Base-by-base conservation (phyloP, 37 sponge, comb jelly and placozoan species). In the Geodia barretti region DNA sequence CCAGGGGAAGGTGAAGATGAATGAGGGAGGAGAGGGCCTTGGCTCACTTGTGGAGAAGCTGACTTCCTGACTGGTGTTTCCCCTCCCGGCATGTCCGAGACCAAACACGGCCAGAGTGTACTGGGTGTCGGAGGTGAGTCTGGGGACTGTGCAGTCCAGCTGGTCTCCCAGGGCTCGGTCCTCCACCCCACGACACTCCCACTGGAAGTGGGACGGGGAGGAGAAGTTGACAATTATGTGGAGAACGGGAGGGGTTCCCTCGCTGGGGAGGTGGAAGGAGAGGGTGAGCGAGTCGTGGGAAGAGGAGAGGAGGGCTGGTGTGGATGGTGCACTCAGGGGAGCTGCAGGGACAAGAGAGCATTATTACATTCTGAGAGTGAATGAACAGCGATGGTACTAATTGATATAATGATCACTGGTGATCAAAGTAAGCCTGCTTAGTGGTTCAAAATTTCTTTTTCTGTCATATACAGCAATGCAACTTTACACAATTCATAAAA, bases 261-360 rank as follows among this genome's bases (percentile, higher is more conserved):
- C 60, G 20, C 3, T 4, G 29, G 74, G 35, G 74, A 58, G 59
- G 23, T 9, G 4, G 74, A 74, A 39, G 28, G 54, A n/a, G 74
- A 58, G 28, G 24, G 74, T 74, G 74, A 74, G 74, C 7, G 74
- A 74, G 34, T 74, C 70, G 70, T 70, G 39, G 70, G 70, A 70
- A 9, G 39, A 17, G 35, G 35, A 4, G 70, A 70, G 9, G 39
- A 31, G 39, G 39, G 36, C 20, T 31, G 30, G 70, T 3, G 35
- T 21, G 9, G 70, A 35, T 24, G 70, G 70, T 9, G 39, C 70
- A 70, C 54, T 47, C 14, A 47, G 54, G 7, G 54, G 54, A 47
- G 14, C 54, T 47, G 54, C 7, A 47, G 14, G 54, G 14, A 14
- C 11, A 47, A 14, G 54, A 14, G 7, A 47, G 54, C 14, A 47